phyloP scores from a whole-genome alignment of 2,113 vertebrate species.

The Ochotona princeps region DNA sequence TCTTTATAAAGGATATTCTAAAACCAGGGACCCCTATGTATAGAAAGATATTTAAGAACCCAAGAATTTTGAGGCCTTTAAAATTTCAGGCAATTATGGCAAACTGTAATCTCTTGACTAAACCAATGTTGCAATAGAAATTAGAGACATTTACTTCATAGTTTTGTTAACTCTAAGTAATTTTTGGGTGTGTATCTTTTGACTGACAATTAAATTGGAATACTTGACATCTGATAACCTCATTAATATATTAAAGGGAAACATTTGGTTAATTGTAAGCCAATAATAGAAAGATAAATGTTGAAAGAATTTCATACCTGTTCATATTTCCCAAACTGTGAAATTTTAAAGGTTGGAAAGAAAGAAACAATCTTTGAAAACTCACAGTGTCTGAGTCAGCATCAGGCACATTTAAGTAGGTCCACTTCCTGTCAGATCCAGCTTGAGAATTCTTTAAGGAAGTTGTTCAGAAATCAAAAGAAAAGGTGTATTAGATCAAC shows the following conservation, averaged over 20 bases:
- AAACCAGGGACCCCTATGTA: background rate
- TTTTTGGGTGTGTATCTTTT: conserved; percentile 8
- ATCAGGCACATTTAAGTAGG: conserved; percentile 95
- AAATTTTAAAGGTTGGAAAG: conserved; percentile 45
- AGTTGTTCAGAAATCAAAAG: conserved; percentile 75
- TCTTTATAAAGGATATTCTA: background rate
- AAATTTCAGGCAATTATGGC: background rate
- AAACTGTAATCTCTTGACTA: conserved; percentile 14
- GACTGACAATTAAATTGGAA: background rate
- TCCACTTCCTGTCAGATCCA: conserved; percentile 94
- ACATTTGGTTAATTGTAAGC: background rate
- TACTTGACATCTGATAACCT: background rate
- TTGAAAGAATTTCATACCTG: background rate
- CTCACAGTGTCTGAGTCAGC: conserved; percentile 98
- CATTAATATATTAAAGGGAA: conserved; percentile 36
- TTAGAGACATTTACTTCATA: conserved; percentile 5
- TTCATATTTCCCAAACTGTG: background rate
- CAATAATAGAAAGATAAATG: conserved; percentile 57
- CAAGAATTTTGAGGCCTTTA: background rate
- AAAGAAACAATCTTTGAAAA: conserved; percentile 79
- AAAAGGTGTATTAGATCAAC: conserved; percentile 78
- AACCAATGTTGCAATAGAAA: conserved; percentile 13
- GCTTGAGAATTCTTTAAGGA: conserved; percentile 91
- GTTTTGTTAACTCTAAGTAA: background rate
- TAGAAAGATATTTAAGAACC: conserved; percentile 17